Percentiles rank a stretch among this genome's conserved stretches.
These are phyloP conservation scores for Drosophila ercepeae DNA, from an alignment of 1,140 invertebrate genomes.

Conservation along the genomic window DNA sequence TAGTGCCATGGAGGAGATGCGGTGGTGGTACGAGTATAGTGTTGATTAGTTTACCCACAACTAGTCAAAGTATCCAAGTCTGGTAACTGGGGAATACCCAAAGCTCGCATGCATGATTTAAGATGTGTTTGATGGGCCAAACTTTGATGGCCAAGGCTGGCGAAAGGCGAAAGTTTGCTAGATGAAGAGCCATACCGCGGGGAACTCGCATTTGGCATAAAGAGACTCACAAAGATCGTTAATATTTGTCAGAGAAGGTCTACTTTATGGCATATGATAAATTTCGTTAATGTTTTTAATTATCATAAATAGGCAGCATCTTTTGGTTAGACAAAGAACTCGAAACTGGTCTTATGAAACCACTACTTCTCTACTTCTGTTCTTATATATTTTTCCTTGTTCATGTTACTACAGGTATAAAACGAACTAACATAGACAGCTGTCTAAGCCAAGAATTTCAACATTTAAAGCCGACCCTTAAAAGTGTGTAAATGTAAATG, in stretches of 20 bases:
- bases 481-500: constrained; percentile 18
- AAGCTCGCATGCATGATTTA: constrained; percentile 69
- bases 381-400: no score
- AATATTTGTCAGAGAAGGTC: constrained; percentile 22
- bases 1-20: constrained; percentile 39
- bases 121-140: constrained; percentile 55
- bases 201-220: constrained; percentile 50
- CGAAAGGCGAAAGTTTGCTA: constrained; percentile 61
- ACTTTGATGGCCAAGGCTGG: constrained; percentile 68
- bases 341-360: no score
- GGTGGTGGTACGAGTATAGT: constrained; percentile 1
- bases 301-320: constrained; percentile 30
- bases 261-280: constrained; percentile 36
- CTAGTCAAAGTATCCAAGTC: constrained; percentile 10
- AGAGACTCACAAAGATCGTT: constrained; percentile 52
- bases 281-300: constrained; percentile 42
- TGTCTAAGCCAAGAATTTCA: constrained; percentile 16
- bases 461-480: constrained; percentile 34
- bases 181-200: constrained; percentile 33
- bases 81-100: constrained; percentile 53
- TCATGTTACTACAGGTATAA: neutral
- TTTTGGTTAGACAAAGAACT: neutral
- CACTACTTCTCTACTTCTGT: no score
- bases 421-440: constrained; percentile 28
- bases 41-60: constrained; percentile 73